A percentile compares a stretch with the other conserved stretches of the same genome.
These are phyloP conservation scores for Limnothrissa miodon DNA, from an alignment of 2,113 vertebrate genomes.

Conservation along the genomic window DNA sequence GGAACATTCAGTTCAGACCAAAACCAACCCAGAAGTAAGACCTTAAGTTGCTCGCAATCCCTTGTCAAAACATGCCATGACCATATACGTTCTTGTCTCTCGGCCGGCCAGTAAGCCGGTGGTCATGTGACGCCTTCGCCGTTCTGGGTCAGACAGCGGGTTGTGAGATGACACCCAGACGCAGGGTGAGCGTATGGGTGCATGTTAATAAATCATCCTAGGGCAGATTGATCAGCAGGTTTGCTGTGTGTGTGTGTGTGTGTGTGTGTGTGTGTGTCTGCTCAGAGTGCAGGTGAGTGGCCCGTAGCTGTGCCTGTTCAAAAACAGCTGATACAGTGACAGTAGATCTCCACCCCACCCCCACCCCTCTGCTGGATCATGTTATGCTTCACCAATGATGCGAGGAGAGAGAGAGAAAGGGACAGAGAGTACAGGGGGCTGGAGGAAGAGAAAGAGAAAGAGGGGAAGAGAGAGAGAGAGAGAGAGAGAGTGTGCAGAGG, in stretches of 20 bases:
- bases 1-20: background rate
- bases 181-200: background rate
- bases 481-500: background rate
- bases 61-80: background rate
- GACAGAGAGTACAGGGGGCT: background rate
- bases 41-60: background rate
- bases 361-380: background rate
- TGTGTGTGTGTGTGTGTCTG: background rate
- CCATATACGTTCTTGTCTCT: background rate
- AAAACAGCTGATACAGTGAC: background rate
- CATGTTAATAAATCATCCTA: background rate
- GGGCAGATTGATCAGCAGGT: background rate
- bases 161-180: background rate
- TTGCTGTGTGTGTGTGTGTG: background rate
- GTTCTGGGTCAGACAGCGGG: background rate
- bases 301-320: background rate
- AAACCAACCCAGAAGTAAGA: background rate
- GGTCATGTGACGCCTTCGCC: background rate
- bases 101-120: background rate
- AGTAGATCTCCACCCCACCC: background rate
- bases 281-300: too few relatives aligned
- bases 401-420: background rate
- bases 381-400: background rate
- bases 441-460: background rate
- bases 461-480: background rate